Percentiles rank a stretch among this genome's conserved stretches.
Conservation (phyloP, 1,140 invertebrate species). For the Bombus waltoni region DNA sequence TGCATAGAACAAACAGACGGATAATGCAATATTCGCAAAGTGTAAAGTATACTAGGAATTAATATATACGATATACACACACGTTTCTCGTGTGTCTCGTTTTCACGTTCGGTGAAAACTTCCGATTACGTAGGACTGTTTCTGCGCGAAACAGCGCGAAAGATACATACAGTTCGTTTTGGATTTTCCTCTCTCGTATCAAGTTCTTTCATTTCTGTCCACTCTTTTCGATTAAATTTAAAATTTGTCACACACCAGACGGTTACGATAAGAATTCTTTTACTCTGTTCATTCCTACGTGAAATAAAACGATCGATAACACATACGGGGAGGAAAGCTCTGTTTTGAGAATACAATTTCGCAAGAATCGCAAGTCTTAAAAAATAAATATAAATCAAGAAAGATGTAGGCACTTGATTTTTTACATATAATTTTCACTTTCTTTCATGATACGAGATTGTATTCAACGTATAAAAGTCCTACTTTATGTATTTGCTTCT, state of each 20-base stretch:
- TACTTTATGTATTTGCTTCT: background rate
- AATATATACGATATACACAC: slow-evolving; percentile 73
- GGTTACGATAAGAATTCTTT: slow-evolving; percentile 53
- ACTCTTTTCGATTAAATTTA: background rate
- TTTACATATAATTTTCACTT: slow-evolving; percentile 29
- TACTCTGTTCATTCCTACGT: slow-evolving; percentile 16
- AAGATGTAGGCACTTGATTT: slow-evolving; percentile 40
- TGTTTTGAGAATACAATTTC: background rate
- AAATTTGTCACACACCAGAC: slow-evolving; percentile 55
- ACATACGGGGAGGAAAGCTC: background rate
- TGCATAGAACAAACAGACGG: slow-evolving; percentile 79
- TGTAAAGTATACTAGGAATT: slow-evolving; percentile 77
- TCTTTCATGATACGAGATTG: slow-evolving; percentile 18
- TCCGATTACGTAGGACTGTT: slow-evolving; percentile 73
- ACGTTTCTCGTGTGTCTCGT: slow-evolving; percentile 58
- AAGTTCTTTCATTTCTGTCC: slow-evolving; percentile 46
- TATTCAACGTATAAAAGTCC: slow-evolving; percentile 31
- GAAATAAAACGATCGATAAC: background rate
- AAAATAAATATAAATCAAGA: slow-evolving; percentile 18
- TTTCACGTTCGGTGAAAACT: background rate
- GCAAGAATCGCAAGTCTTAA: background rate
- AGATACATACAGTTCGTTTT: slow-evolving; percentile 65
- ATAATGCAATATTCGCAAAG: slow-evolving; percentile 77
- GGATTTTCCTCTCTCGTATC: slow-evolving; percentile 62
- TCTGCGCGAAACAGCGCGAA: slow-evolving; percentile 63